phyloP scores from a whole-genome alignment of 2,113 vertebrate genomes.

The Lathamus discolor region DNA sequence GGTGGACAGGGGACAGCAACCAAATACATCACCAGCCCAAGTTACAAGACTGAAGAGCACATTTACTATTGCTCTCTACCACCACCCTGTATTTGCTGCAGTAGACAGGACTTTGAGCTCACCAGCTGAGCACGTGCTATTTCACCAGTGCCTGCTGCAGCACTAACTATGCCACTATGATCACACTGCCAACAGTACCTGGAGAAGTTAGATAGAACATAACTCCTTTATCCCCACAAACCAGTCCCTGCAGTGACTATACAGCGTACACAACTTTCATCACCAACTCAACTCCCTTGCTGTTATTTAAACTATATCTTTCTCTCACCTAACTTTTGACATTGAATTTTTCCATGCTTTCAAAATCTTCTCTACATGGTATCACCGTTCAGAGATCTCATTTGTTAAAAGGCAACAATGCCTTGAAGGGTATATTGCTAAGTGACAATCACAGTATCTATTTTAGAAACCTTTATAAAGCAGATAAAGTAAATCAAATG shows the following conservation, averaged over 20 bases:
- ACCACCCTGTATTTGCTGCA: not conserved
- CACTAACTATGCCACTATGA: not conserved
- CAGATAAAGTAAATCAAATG: not conserved
- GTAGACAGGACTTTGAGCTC: not conserved
- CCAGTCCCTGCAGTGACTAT: not conserved
- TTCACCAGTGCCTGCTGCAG: not conserved
- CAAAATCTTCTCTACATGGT: not conserved
- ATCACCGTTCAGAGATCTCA: not conserved
- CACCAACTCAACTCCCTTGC: not conserved
- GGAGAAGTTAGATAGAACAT: not conserved
- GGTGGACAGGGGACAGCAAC: not conserved
- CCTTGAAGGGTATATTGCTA: not conserved
- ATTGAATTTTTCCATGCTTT: not conserved
- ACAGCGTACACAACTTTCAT: accelerated
- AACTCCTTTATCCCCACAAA: not conserved
- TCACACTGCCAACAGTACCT: not conserved
- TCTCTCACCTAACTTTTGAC: not conserved
- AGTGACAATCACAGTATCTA: not conserved
- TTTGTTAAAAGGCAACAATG: not conserved
- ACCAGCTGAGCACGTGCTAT: accelerated
- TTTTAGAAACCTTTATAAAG: not conserved
- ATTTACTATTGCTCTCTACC: not conserved
- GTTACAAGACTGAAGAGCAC: not conserved
- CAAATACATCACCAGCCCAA: not conserved
- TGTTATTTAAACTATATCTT: not conserved